A percentile compares a stretch with the other conserved stretches of the same genome.
These are phyloP conservation scores for Laticauda laticaudata DNA, from an alignment of 2,113 vertebrate genomes.

Conservation along the genomic window DNA sequence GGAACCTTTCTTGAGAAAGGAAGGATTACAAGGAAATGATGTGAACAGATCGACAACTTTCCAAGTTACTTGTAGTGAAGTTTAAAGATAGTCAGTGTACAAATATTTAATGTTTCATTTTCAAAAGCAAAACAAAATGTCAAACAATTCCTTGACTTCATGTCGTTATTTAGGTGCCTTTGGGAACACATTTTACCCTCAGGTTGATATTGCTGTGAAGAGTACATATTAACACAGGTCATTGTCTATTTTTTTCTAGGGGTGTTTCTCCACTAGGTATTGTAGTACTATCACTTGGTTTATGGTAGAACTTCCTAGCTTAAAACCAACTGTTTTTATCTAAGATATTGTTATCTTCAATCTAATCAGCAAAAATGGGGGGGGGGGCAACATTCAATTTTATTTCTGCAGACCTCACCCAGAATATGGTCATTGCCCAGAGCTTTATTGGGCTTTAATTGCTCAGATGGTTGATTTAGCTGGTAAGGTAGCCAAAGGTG, in stretches of 20 bases:
- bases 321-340: not conserved
- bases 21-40: slow-evolving; percentile 36
- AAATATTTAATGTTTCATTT: slow-evolving; percentile 15
- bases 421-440: not conserved
- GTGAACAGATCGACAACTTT: slow-evolving; percentile 35
- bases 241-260: not conserved
- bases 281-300: not conserved
- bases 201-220: not conserved
- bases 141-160: not conserved
- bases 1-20: not conserved
- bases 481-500: not conserved
- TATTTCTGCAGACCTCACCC: not conserved
- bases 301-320: not conserved
- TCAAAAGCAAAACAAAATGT: slow-evolving; percentile 15
- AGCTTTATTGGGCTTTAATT: not conserved
- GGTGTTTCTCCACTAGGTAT: not conserved
- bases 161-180: not conserved
- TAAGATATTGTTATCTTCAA: not conserved
- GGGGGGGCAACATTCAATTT: not conserved
- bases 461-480: not conserved
- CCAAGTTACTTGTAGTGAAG: slow-evolving; percentile 14
- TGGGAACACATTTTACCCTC: not conserved
- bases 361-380: not conserved
- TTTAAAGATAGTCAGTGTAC: slow-evolving; percentile 38
- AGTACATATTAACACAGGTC: not conserved